Base-by-base conservation (phyloP, 1,140 invertebrate genomes). In the Eueides isabella region DNA sequence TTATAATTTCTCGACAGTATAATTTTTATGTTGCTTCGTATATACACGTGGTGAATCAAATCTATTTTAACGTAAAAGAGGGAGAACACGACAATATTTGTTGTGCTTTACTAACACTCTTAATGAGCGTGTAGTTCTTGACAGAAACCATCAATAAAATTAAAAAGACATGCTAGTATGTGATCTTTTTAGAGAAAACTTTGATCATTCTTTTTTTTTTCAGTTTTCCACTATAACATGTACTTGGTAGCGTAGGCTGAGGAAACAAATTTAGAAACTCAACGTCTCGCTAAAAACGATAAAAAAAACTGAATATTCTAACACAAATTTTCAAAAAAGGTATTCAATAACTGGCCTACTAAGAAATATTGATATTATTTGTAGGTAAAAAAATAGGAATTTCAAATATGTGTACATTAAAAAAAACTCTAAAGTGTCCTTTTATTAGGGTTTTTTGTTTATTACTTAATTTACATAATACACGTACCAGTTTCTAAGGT, bases 41-140 rank as follows among this genome's bases (percentile, higher is more conserved):
- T 26, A 55, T 26, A 3, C 48, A 14, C 48, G 48, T 55, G 19
- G 19, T 23, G 11, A 26, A 26, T 26, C 48, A 55, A 55, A 9
- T 55, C 48, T 55, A 55, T 55, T 55, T 55, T 55, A 55, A 55
- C 12, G 26, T 4, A 26, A 5, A 55, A 9, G 48, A 55, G 23
- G 48, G 12, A 55, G 48, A 55, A 26, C 7, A 26, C 23, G 19
- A 55, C 48, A 55, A 55, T 23, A 23, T 23, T 1, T 26, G 48
- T 55, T 55, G 23, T 23, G 48, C 48, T 55, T 26, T 63, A 48
- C n/a, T 33, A 7, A 48, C 26, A 11, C 11, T 19, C n/a, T 19
- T 67, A 67, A 67, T 55, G 66, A 67, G 28, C 66, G 41, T 67
- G 23, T 1, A 26, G 44, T 19, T 66, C 30, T 67, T 67, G 41